A percentile compares a stretch with the other conserved stretches of the same genome.
Conservation (phyloP, 2,113 vertebrate species). For the Istiophorus platypterus region DNA sequence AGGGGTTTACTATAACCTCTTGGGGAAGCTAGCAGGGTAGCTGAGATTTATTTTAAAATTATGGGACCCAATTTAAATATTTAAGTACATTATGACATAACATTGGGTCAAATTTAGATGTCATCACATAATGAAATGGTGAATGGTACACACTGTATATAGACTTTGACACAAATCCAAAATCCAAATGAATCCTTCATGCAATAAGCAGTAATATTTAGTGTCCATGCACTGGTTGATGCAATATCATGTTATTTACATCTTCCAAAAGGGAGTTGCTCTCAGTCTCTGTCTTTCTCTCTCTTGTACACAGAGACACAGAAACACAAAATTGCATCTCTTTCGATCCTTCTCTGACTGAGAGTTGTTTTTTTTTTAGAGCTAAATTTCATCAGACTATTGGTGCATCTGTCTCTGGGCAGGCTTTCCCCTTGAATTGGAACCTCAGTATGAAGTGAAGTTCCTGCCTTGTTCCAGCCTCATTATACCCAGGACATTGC, state of each 20-base stretch:
- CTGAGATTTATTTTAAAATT: neutral
- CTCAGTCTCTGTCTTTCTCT: conserved; percentile 9
- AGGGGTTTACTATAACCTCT: neutral
- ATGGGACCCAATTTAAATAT: neutral
- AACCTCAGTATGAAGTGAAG: conserved; percentile 10
- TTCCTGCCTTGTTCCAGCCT: conserved; percentile 30
- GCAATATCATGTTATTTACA: conserved; percentile 73
- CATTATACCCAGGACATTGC: conserved; percentile 22
- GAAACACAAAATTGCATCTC: neutral
- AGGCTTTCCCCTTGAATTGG: conserved; percentile 43
- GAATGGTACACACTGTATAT: neutral
- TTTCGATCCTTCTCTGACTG: conserved; percentile 10
- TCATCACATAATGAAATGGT: neutral
- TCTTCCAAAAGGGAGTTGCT: conserved; percentile 48
- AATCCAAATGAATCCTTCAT: conserved; percentile 5
- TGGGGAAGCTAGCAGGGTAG: neutral
- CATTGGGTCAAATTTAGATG: too few species aligned
- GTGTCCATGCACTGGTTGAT: conserved; percentile 55
- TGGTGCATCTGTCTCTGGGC: conserved; percentile 31
- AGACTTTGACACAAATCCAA: conserved; percentile 16
- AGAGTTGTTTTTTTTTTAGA: conserved; percentile 5
- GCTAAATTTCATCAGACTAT: conserved; percentile 33
- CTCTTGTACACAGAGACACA: neutral
- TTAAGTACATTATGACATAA: too few species aligned
- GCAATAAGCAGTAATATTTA: conserved; percentile 46